phyloP scores from a whole-genome alignment of 2,113 vertebrate genomes.

The Catharus bicknelli region DNA sequence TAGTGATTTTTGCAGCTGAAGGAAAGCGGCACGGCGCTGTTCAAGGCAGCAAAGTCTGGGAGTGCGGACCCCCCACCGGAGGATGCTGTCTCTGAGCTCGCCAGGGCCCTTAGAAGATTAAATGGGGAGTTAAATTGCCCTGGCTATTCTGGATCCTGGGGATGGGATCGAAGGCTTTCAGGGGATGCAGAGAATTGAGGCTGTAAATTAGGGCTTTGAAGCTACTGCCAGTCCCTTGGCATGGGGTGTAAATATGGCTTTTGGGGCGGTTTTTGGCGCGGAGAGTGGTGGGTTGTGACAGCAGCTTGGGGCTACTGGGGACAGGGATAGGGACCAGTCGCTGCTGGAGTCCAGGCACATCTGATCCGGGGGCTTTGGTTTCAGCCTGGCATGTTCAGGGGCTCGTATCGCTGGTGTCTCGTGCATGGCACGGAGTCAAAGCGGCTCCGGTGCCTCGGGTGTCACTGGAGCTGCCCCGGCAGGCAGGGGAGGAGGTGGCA shows the following conservation, averaged over 20 bases:
- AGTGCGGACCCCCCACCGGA: rapidly evolving
- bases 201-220: conserved; percentile 32
- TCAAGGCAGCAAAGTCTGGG: not conserved
- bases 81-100: not conserved
- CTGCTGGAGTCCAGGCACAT: rapidly evolving
- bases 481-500: conserved; percentile 37
- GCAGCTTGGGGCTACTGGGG: not conserved
- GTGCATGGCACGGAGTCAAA: conserved; percentile 18
- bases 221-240: not conserved
- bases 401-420: not conserved
- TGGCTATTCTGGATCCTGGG: not conserved
- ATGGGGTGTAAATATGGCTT: not conserved
- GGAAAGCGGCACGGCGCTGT: rapidly evolving
- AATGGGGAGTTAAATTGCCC: conserved; percentile 2
- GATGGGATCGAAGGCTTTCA: not conserved
- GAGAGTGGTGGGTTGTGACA: not conserved
- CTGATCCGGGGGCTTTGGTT: not conserved
- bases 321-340: rapidly evolving
- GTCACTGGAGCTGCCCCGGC: conserved; percentile 32
- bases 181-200: not conserved
- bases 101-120: conserved; percentile 3
- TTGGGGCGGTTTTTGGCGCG: rapidly evolving
- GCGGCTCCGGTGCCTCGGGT: not conserved
- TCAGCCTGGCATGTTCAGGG: not conserved
- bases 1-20: not conserved